Conservation (phyloP, 1,140 invertebrate genomes). For the Aphis gossypii region DNA sequence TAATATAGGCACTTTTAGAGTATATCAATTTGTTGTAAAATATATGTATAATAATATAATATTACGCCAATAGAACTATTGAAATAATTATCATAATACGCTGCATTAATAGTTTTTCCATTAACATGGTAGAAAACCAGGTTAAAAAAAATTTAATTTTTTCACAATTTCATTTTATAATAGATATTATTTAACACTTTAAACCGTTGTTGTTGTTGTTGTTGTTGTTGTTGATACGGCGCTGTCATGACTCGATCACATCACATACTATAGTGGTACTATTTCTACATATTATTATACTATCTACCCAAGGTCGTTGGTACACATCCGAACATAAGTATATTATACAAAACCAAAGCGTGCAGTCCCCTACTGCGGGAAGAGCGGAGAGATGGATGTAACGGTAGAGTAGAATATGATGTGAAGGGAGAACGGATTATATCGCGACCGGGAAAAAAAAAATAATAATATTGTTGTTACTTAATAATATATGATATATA, state of each 20-base stretch:
- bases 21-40: neutral
- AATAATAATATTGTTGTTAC: neutral
- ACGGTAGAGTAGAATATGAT: neutral
- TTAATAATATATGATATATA: neutral
- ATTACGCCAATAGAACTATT: no score
- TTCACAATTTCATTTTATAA: neutral
- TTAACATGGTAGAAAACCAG: fast-evolving
- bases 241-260: neutral
- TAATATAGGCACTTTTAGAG: neutral
- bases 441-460: neutral
- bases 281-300: neutral
- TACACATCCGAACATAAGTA: neutral
- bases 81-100: no score
- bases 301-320: neutral
- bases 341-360: neutral
- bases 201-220: neutral
- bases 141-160: neutral
- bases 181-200: neutral
- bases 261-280: neutral
- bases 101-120: neutral
- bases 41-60: no score
- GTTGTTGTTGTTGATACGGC: neutral
- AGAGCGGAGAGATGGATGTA: neutral
- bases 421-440: neutral
- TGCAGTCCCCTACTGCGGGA: neutral